phyloP scores from a whole-genome alignment of 1,140 invertebrate genomes.

The Drosophila ironensis region DNA sequence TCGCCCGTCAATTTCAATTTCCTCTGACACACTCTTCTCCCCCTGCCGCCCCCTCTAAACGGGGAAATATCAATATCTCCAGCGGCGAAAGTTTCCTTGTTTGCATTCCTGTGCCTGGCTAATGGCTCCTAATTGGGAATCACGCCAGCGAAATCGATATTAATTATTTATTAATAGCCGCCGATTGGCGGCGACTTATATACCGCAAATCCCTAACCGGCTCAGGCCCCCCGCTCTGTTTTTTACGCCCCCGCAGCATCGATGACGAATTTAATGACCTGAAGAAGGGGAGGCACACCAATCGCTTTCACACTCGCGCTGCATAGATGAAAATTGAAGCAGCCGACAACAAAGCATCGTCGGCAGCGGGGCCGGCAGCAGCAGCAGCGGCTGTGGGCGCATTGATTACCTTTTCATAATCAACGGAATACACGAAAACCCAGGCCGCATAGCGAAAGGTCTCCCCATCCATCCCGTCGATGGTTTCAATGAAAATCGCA shows the following conservation, averaged over 20 bases:
- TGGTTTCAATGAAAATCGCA: constrained; percentile 68
- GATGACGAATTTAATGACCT: constrained; percentile 70
- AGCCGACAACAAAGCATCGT: constrained; percentile 34
- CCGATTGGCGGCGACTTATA: neutral
- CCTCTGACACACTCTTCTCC: neutral
- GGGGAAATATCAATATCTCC: constrained; percentile 46
- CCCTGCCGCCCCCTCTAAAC: too few species aligned
- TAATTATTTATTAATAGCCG: constrained; percentile 51
- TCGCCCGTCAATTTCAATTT: constrained; percentile 21
- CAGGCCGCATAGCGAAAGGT: constrained; percentile 16
- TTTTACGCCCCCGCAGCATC: neutral
- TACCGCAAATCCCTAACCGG: constrained; percentile 19
- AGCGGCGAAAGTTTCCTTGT: constrained; percentile 3
- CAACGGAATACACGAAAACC: constrained; percentile 27
- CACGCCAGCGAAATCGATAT: constrained; percentile 46
- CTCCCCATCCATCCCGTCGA: constrained; percentile 15
- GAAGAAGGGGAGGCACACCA: constrained; percentile 37
- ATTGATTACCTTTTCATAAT: constrained; percentile 70
- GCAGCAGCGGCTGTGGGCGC: constrained; percentile 29
- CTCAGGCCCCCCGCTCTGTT: neutral
- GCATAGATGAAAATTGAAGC: constrained; percentile 63
- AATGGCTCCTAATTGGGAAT: constrained; percentile 32
- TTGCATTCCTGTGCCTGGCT: neutral
- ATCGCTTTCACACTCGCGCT: constrained; percentile 71
- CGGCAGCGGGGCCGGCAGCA: constrained; percentile 38